Percentiles rank a stretch among this genome's conserved stretches.
phyloP scores from a whole-genome alignment of 2,888 invertebrate genomes.

The Chrysolina americana region DNA sequence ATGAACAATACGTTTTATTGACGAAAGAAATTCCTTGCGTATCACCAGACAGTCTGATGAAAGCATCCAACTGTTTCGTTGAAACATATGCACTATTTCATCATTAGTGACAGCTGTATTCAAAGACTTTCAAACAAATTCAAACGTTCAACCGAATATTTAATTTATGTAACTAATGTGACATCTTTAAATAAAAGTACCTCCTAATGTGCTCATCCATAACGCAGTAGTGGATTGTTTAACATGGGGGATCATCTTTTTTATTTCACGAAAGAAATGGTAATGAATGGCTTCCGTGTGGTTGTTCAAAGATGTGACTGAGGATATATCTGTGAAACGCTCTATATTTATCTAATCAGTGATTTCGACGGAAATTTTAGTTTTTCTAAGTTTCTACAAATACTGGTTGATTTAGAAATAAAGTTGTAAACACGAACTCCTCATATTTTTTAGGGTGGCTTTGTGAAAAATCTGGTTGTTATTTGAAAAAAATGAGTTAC shows the following conservation, averaged over 20 bases:
- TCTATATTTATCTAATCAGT: too few relatives aligned
- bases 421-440: too few relatives aligned
- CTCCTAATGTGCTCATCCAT: background rate
- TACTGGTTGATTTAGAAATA: too few relatives aligned
- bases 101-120: conserved; percentile 1
- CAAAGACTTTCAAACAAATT: background rate
- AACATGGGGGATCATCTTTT: background rate
- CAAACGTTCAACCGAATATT: background rate
- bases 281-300: conserved; percentile 1
- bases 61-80: background rate
- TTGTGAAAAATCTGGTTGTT: too few relatives aligned
- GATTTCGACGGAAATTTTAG: too few relatives aligned
- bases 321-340: too few relatives aligned
- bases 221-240: background rate
- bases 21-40: too few relatives aligned
- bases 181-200: conserved; percentile 1
- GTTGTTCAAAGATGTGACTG: too few relatives aligned
- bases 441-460: too few relatives aligned
- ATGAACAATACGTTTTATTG: too few relatives aligned
- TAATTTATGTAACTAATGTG: background rate
- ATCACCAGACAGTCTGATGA: background rate
- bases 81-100: background rate
- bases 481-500: too few relatives aligned
- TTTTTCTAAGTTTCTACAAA: too few relatives aligned
- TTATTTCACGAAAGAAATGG: background rate